phyloP scores from a whole-genome alignment of 1,140 invertebrate species.

The Neodiprion fabricii region DNA sequence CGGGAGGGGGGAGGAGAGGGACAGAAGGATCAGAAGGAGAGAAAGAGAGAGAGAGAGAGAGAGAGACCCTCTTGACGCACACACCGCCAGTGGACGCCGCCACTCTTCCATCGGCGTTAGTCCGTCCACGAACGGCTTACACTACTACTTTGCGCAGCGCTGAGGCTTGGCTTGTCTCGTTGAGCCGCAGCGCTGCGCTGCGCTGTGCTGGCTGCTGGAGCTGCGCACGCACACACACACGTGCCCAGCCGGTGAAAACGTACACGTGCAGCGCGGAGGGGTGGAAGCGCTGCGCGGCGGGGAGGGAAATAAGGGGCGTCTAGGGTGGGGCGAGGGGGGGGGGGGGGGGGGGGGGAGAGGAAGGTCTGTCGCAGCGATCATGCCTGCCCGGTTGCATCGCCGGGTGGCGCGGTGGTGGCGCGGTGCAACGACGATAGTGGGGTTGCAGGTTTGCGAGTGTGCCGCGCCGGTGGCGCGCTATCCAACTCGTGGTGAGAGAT shows the following conservation, averaged over 20 bases:
- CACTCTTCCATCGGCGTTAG: not conserved
- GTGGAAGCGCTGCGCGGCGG: too few species aligned
- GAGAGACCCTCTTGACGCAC: too few species aligned
- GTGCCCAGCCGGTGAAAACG: not conserved
- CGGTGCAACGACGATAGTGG: slow-evolving; percentile 35
- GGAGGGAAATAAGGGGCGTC: not conserved
- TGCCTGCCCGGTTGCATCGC: not conserved
- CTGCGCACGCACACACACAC: not conserved
- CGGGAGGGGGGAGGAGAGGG: not conserved
- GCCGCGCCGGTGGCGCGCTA: slow-evolving; percentile 57
- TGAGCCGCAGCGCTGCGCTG: too few species aligned
- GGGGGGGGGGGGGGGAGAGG: slow-evolving; percentile 23
- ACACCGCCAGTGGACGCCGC: not conserved
- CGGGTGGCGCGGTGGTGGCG: slow-evolving; percentile 19
- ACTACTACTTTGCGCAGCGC: too few species aligned
- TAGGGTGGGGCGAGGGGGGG: slow-evolving; percentile 22
- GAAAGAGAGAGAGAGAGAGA: not conserved
- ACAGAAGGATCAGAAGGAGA: not conserved
- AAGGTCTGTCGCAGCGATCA: slow-evolving; percentile 7
- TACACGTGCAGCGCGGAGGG: not conserved
- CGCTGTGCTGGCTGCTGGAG: not conserved
- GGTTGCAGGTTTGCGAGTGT: slow-evolving; percentile 44
- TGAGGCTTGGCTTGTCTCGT: too few species aligned
- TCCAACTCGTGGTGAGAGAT: slow-evolving; percentile 56
- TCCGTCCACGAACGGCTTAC: too few species aligned